Percentiles rank a stretch among this genome's conserved stretches.
Conservation (phyloP, 2,113 vertebrate species). For the Callospermophilus lateralis region DNA sequence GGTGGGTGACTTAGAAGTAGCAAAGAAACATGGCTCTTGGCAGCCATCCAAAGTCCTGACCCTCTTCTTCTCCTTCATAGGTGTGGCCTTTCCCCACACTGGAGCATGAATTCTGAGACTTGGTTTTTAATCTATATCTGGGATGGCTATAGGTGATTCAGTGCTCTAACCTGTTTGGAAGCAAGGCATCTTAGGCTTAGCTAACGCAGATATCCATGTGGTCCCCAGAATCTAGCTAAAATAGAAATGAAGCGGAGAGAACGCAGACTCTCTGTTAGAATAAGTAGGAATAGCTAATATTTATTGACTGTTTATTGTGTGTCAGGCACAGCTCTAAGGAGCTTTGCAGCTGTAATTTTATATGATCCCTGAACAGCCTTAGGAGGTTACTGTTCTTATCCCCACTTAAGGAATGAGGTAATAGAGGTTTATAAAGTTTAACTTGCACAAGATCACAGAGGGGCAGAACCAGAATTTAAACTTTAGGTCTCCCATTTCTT, state of each 20-base stretch:
- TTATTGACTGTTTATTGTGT: conserved; percentile 23
- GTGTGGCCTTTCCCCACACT: not conserved
- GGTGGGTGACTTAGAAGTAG: not conserved
- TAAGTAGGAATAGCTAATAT: not conserved
- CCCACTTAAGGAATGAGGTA: conserved; percentile 29
- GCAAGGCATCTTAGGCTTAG: not conserved
- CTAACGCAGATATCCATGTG: rapidly evolving
- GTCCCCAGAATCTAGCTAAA: not conserved
- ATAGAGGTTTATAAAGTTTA: conserved; percentile 50
- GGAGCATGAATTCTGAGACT: not conserved
- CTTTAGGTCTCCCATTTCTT: conserved; percentile 24
- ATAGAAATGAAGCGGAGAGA: not conserved
- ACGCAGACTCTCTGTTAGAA: not conserved
- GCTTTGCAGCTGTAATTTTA: conserved; percentile 29
- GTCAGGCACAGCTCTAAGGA: not conserved
- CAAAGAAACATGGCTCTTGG: not conserved
- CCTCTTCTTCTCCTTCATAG: not conserved
- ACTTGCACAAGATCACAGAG: conserved; percentile 39
- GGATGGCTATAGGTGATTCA: not conserved
- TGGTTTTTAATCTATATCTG: not conserved
- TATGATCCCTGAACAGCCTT: conserved; percentile 11
- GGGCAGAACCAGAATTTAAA: conserved; percentile 5
- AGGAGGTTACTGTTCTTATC: not conserved
- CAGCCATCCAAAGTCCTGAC: not conserved
- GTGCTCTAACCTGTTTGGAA: not conserved